Percentiles rank a stretch among this genome's conserved stretches.
These are phyloP conservation scores for Papilio polyxenes DNA, from an alignment of 1,140 invertebrate genomes.

Conservation along the genomic window DNA sequence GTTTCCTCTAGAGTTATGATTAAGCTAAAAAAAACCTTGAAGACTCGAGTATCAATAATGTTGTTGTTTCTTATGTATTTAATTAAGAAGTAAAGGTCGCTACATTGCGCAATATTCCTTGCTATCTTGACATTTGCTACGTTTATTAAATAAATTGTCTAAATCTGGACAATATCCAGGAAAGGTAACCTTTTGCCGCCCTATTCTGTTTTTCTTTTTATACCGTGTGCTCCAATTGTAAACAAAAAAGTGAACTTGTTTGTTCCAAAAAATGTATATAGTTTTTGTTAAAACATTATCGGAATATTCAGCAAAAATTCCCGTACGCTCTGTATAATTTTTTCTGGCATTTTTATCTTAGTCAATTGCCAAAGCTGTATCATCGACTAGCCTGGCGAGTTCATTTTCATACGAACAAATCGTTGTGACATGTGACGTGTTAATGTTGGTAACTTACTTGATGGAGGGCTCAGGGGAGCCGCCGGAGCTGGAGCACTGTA, in stretches of 20 bases:
- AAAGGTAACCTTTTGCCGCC: constrained; percentile 4
- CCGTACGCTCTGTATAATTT: no score
- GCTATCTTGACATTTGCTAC: no score
- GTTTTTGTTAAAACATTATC: no score
- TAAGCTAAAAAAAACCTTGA: not conserved
- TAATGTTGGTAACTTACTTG: constrained; percentile 79
- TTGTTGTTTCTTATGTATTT: not conserved
- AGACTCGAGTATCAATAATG: not conserved
- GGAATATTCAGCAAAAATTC: no score
- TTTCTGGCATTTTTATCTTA: no score
- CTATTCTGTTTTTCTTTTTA: not conserved
- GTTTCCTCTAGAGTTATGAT: not conserved
- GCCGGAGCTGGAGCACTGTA: constrained; percentile 91
- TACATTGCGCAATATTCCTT: no score
- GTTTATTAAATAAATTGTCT: not conserved
- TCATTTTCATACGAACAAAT: no score
- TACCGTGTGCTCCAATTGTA: not conserved
- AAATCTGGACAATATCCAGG: not conserved
- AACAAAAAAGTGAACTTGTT: no score
- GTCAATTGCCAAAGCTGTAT: no score
- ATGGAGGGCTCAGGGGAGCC: constrained; percentile 94
- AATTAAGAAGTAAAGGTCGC: not conserved
- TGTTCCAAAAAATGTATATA: no score
- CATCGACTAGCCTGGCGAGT: no score
- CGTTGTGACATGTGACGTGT: not conserved